These are phyloP conservation scores for Mesoligia furuncula DNA, from an alignment of 2,888 invertebrate species.

Conservation along the genomic window DNA sequence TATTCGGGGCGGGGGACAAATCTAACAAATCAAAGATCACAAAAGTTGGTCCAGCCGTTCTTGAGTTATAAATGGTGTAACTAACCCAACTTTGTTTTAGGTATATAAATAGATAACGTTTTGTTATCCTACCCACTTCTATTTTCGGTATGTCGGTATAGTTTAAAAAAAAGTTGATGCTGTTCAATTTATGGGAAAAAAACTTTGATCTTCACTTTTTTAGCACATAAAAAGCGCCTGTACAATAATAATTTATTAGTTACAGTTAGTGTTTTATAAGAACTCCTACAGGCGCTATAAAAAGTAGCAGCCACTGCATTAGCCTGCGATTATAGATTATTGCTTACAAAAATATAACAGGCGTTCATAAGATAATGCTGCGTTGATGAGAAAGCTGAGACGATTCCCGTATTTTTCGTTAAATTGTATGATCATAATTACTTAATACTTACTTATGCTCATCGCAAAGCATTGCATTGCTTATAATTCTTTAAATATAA, in stretches of 20 bases:
- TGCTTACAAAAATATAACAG: constrained; percentile 22
- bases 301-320: background rate
- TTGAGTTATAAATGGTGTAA: no score
- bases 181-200: background rate
- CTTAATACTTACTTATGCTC: no score
- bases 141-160: no score
- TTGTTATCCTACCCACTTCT: background rate
- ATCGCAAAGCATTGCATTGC: background rate
- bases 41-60: no score
- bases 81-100: no score
- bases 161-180: background rate
- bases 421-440: background rate
- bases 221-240: background rate
- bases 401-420: background rate
- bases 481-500: no score
- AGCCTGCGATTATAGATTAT: background rate
- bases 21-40: no score
- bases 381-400: background rate
- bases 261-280: background rate
- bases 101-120: background rate
- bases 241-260: background rate
- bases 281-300: constrained; percentile 25
- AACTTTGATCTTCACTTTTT: background rate
- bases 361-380: background rate
- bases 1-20: no score